Conservation (phyloP, 2,888 invertebrate genomes). For the Limnephilus auricula region DNA sequence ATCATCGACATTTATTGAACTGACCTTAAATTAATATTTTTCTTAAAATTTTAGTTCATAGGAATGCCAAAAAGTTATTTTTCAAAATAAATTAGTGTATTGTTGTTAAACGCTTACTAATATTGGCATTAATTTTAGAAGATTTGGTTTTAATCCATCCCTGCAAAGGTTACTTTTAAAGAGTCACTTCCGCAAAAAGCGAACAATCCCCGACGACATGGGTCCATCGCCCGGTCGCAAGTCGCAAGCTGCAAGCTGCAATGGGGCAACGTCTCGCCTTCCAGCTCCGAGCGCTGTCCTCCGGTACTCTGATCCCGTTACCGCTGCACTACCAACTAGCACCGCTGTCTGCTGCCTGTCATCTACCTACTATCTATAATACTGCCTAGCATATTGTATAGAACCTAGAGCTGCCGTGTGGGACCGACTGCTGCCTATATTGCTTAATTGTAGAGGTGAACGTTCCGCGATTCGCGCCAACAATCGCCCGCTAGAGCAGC, state of each 20-base stretch:
- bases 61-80: too few relatives aligned
- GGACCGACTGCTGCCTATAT: conserved; percentile 38
- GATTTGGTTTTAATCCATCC: not conserved
- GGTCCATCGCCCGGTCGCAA: too few relatives aligned
- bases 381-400: not conserved
- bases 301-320: conserved; percentile 28
- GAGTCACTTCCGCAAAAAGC: not conserved
- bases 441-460: conserved; percentile 64
- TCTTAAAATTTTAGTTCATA: too few relatives aligned
- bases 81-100: too few relatives aligned
- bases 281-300: conserved; percentile 28
- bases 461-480: conserved; percentile 44
- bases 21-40: too few relatives aligned
- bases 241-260: not conserved
- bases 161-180: not conserved
- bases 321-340: conserved; percentile 1
- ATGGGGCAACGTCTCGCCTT: conserved; percentile 16
- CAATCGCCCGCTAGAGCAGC: conserved; percentile 25
- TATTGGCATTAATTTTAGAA: too few relatives aligned
- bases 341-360: not conserved
- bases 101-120: too few relatives aligned
- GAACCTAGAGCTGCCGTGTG: not conserved
- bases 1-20: too few relatives aligned
- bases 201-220: not conserved
- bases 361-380: not conserved